Percentiles rank a stretch among this genome's conserved stretches.
phyloP scores from a whole-genome alignment of 2,888 invertebrate genomes.

The Mythimna vitellina region DNA sequence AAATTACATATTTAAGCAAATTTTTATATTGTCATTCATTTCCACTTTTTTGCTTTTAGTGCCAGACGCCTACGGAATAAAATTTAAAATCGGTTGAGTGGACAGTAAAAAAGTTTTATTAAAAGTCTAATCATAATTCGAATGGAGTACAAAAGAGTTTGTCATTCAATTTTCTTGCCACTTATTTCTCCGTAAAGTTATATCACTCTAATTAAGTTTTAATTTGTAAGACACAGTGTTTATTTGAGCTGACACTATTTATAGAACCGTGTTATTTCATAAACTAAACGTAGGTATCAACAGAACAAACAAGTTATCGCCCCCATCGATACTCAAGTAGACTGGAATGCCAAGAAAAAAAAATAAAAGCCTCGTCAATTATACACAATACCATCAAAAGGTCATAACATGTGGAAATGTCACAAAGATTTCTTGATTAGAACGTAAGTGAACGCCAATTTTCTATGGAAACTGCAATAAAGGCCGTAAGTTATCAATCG shows the following conservation, averaged over 20 bases:
- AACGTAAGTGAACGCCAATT: conserved; percentile 51
- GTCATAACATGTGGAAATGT: conserved; percentile 60
- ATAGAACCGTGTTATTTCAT: not conserved
- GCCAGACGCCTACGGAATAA: too few relatives aligned
- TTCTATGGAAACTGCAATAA: conserved; percentile 43
- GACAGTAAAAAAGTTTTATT: too few relatives aligned
- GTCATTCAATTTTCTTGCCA: not conserved
- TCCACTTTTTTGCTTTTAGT: too few relatives aligned
- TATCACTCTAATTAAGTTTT: not conserved
- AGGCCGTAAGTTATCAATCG: conserved; percentile 48
- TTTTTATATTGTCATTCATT: too few relatives aligned
- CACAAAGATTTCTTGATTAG: conserved; percentile 58
- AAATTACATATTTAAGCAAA: too few relatives aligned
- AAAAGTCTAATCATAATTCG: too few relatives aligned
- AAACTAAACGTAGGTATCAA: conserved; percentile 3
- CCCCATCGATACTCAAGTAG: conserved; percentile 12
- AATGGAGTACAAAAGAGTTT: not conserved
- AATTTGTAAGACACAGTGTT: not conserved
- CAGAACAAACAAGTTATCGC: conserved; percentile 31
- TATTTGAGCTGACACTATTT: not conserved
- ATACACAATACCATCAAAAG: conserved; percentile 40
- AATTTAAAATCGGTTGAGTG: too few relatives aligned
- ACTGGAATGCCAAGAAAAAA: conserved; percentile 31
- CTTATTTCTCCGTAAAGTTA: not conserved
- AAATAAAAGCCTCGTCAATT: conserved; percentile 31